Percentiles rank a stretch among this genome's conserved stretches.
phyloP scores from a whole-genome alignment of 2,888 invertebrate species.

The Rhyacophila evoluta region DNA sequence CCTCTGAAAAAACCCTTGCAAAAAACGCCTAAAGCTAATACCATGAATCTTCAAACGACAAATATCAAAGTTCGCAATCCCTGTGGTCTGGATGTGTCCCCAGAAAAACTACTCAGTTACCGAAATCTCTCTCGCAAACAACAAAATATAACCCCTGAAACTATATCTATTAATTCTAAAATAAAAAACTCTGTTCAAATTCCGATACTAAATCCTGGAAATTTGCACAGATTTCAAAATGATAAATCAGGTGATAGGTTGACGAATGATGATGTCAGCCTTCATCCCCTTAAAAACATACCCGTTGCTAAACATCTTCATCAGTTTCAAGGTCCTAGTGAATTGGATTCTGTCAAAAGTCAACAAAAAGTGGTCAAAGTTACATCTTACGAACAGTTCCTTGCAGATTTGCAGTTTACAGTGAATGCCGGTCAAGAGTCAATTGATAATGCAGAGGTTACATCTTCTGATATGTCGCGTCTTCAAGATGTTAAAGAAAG shows the following conservation, averaged over 20 bases:
- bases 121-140: not conserved
- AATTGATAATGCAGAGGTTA: not conserved
- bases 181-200: not conserved
- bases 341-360: not conserved
- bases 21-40: not conserved
- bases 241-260: not conserved
- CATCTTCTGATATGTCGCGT: not conserved
- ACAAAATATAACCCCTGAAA: not conserved
- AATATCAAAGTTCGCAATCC: constrained; percentile 11
- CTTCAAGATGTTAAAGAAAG: not conserved
- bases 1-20: not conserved
- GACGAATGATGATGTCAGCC: not conserved
- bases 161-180: not conserved
- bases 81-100: not conserved
- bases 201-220: not conserved
- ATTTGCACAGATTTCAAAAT: not conserved
- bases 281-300: not conserved
- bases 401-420: constrained; percentile 32
- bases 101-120: constrained; percentile 7
- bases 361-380: not conserved
- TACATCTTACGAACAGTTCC: constrained; percentile 28
- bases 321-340: not conserved
- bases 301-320: not conserved
- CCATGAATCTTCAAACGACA: not conserved
- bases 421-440: constrained; percentile 28